Evolutionary conservation across 2,797 vertebrate genomes (phyloP), one percentile per base, ranked within the genome.

Genomic region (Siniperca undulata): DNA sequence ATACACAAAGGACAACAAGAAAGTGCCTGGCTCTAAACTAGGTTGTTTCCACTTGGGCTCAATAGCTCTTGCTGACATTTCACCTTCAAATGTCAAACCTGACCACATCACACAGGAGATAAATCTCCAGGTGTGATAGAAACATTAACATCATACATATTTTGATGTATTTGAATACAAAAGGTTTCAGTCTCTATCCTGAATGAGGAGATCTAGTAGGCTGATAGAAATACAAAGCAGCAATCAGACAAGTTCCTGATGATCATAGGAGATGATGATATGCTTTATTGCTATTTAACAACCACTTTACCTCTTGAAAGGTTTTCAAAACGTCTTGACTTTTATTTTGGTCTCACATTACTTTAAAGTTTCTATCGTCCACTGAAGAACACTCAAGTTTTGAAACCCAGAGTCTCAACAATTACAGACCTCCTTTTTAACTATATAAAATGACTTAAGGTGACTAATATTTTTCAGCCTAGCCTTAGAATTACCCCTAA

Each of bases 41-140:
- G 61, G 27, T 82, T 86, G 76, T 86, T 86, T 81, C 50, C 62
- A 74, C 36, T 81, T 8, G 38, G 2, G 20, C 73, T 83, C 67
- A 71, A 42, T 58, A 56, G 38, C 50, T 87, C 44, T 62, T 77
- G 70, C 73, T 86, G 42, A 80, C 68, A 46, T 76, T 75, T 83
- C 44, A 74, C 64, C 61, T 88, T 77, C 30, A 86, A 77, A 82
- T 73, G 76, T 86, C 74, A 89, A 71, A 78, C 46, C 66, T 62
- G 62, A 52, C 24, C 46, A 38, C 7, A 2, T 55, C 48, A 62
- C 12, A 40, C 9, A 40, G 38, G 20, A 70, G 22, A 64, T 40
- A 24, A 40, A 70, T 58, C 60, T 73, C 44, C 27, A 70, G 27
- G 52, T 82, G 38, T 3, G 24, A 68, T 0, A 20, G 61, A 78